phyloP scores from a whole-genome alignment of 1,140 invertebrate genomes.

The Maniola jurtina region DNA sequence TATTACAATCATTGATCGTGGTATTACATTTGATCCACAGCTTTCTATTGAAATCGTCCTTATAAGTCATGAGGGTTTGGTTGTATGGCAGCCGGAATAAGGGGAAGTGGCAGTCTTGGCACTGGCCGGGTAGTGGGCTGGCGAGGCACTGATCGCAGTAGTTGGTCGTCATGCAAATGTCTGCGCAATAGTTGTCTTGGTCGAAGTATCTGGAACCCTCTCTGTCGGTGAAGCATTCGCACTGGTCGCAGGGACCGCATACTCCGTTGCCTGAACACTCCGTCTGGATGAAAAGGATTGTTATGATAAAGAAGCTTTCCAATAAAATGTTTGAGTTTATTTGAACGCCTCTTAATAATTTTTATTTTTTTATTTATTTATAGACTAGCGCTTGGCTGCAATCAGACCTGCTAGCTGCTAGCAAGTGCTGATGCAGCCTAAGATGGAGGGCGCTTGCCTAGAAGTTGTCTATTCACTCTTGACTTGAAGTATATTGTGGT shows the following conservation, averaged over 20 bases:
- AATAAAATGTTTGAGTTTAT: not conserved
- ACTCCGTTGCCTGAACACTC: slow-evolving; percentile 60
- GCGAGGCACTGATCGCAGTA: slow-evolving; percentile 47
- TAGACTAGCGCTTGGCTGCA: too few relatives aligned
- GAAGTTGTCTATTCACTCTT: too few relatives aligned
- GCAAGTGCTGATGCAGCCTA: too few relatives aligned
- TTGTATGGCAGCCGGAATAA: slow-evolving; percentile 38
- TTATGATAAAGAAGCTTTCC: not conserved
- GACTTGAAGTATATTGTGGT: too few relatives aligned
- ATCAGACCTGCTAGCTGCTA: too few relatives aligned
- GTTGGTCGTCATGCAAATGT: slow-evolving; percentile 51
- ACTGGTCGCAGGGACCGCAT: slow-evolving; percentile 48
- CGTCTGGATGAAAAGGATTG: slow-evolving; percentile 33
- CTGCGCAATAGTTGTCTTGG: slow-evolving; percentile 48
- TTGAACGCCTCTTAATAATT: not conserved
- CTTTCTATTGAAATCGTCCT: slow-evolving; percentile 39
- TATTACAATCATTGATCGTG: slow-evolving; percentile 41
- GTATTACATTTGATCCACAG: slow-evolving; percentile 58
- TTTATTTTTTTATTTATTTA: not conserved
- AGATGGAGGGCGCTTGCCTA: too few relatives aligned
- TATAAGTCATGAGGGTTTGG: slow-evolving; percentile 32
- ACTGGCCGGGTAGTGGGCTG: slow-evolving; percentile 33
- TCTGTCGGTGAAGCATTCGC: slow-evolving; percentile 44
- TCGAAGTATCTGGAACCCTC: slow-evolving; percentile 62
- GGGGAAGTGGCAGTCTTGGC: slow-evolving; percentile 33